These are phyloP conservation scores for human DNA, from an alignment of 2,113 vertebrate genomes.

Conservation along the genomic window GRCh38 chr6:103189001-103189500, in stretches of 20 bases:
- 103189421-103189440: neutral
- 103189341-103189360: neutral
- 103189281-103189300: neutral
- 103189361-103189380: neutral
- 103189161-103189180: neutral
- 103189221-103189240: neutral
- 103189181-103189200: neutral
- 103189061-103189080: neutral
- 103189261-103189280: neutral
- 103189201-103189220: neutral
- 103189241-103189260: neutral
- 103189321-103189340: neutral
- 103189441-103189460: slow-evolving; percentile 23
- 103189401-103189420: neutral
- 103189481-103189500: neutral
- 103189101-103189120: no score
- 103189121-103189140: neutral
- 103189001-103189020: neutral
- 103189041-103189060: neutral
- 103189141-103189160: neutral
- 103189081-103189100: no score
- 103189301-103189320: neutral
- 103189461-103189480: slow-evolving; percentile 9
- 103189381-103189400: neutral
- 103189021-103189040: neutral